A percentile compares a stretch with the other conserved stretches of the same genome.
phyloP scores from a whole-genome alignment of 2,797 vertebrate species.

The Sebastes cheni region DNA sequence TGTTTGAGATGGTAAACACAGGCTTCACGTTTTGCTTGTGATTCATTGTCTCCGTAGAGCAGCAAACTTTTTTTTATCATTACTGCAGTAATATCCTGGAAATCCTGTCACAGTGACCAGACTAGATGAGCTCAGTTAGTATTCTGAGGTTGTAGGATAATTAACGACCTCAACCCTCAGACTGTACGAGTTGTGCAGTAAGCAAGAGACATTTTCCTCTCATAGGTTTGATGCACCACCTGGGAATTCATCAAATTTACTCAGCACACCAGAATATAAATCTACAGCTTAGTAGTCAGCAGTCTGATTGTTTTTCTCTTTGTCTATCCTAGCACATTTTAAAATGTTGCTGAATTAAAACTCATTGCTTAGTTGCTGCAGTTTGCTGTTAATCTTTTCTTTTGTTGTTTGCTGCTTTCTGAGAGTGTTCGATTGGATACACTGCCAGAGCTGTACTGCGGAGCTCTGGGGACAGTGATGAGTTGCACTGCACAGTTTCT shows the following conservation, averaged over 20 bases:
- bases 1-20: not conserved
- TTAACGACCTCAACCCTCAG: conserved; percentile 40
- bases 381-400: conserved; percentile 32
- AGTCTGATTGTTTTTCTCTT: conserved; percentile 22
- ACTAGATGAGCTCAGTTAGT: conserved; percentile 20
- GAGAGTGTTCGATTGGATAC: conserved; percentile 41
- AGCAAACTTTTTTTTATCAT: not conserved
- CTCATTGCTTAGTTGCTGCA: conserved; percentile 14
- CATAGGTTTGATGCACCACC: conserved; percentile 16
- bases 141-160: conserved; percentile 37
- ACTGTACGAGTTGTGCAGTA: conserved; percentile 20
- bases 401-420: conserved; percentile 46
- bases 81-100: conserved; percentile 16
- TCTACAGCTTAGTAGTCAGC: conserved; percentile 1
- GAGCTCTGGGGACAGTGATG: conserved; percentile 68
- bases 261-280: conserved; percentile 11
- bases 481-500: conserved; percentile 65
- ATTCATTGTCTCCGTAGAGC: not conserved
- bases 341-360: conserved; percentile 38
- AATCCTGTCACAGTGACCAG: conserved; percentile 1
- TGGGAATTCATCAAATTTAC: conserved; percentile 27
- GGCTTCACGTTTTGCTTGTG: not conserved
- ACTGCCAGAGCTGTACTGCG: conserved; percentile 46
- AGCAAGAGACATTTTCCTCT: conserved; percentile 8
- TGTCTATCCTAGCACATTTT: conserved; percentile 2